Evolutionary conservation across 2,113 vertebrate species (phyloP), one percentile per base, ranked within the genome.

Genomic region (Paralichthys olivaceus): DNA sequence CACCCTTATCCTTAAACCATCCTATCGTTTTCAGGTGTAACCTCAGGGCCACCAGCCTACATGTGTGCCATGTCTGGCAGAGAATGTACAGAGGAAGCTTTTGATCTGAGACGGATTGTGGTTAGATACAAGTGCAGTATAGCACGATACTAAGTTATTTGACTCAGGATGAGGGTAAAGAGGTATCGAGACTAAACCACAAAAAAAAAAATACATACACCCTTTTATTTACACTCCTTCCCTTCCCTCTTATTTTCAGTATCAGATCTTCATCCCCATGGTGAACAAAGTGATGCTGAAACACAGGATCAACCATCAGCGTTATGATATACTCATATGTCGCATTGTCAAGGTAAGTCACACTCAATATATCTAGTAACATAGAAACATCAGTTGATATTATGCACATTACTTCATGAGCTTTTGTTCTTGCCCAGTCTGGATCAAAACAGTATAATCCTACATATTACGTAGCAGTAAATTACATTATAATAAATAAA

Each of bases 201-300:
- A 77, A 71, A 23, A 89, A 49, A 3, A 8, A 89, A 12, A 40
- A 49, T 58, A 43, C 25, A 19, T 9, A 29, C 26, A 69, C 49
- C 73, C 80, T 80, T 84, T 85, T 87, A 84, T 84, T 87, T 75
- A 80, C 80, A 58, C 40, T 49, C 4, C 53, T 69, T 64, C 40
- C n/a, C 19, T 70, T 60, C 55, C 45, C 85, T 69, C 14, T 23
- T 72, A 91, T 74, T 88, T 83, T n/a, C 82, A 99, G 98, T 99
- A 98, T 86, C 98, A 99, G 72, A 99, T 99, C 87, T 99, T 99
- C 88, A 99, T 99, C 68, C 98, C 98, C 0, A 99, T 99, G 98
- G 98, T 99, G 87, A 99, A 99, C 87, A 99, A 99, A 92, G 97
- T 99, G 51, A 95, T 99, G 90, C 94, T 97, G 82, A 95, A 96